Evolutionary conservation across 2,113 vertebrate species (phyloP).

Genomic region (Epinephelus fuscoguttatus): DNA sequence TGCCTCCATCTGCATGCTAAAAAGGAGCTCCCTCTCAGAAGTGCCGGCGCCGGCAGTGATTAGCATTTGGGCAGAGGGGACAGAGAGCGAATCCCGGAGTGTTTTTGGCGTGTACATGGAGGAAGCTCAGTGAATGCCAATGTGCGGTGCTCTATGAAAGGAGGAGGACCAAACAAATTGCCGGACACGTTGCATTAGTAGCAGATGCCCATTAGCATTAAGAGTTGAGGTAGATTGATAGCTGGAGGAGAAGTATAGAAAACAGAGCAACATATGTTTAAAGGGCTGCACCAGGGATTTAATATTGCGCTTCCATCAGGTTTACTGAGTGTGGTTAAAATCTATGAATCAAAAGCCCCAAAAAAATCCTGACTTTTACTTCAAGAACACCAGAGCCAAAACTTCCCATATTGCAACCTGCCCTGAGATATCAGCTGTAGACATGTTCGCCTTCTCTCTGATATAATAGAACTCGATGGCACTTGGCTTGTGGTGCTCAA

Average conservation of each 20-base stretch:
- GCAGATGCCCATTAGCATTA: constrained; percentile 58
- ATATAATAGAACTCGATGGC: too few species aligned
- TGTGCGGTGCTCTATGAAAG: constrained; percentile 57
- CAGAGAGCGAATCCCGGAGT: constrained; percentile 66
- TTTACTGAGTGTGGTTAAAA: neutral
- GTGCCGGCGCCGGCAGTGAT: constrained; percentile 65
- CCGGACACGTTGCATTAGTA: constrained; percentile 70
- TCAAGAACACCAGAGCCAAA: neutral
- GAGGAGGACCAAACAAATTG: constrained; percentile 65
- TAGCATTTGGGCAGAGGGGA: constrained; percentile 75
- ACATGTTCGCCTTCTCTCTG: too few species aligned
- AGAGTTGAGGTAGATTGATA: constrained; percentile 31
- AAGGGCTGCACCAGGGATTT: neutral
- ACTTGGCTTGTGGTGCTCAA: too few species aligned
- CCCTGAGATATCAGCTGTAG: too few species aligned
- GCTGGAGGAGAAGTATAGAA: constrained; percentile 2
- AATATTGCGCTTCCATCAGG: neutral
- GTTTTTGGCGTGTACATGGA: constrained; percentile 62
- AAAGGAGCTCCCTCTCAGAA: constrained; percentile 66
- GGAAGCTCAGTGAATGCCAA: constrained; percentile 69
- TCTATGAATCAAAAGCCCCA: neutral
- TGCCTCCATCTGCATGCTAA: constrained; percentile 78
- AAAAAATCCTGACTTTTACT: neutral
- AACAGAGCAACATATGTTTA: constrained; percentile 1
- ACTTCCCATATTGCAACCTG: neutral